Base-by-base conservation (phyloP, 2,888 invertebrate species). In the Sinotaia quadrata region DNA sequence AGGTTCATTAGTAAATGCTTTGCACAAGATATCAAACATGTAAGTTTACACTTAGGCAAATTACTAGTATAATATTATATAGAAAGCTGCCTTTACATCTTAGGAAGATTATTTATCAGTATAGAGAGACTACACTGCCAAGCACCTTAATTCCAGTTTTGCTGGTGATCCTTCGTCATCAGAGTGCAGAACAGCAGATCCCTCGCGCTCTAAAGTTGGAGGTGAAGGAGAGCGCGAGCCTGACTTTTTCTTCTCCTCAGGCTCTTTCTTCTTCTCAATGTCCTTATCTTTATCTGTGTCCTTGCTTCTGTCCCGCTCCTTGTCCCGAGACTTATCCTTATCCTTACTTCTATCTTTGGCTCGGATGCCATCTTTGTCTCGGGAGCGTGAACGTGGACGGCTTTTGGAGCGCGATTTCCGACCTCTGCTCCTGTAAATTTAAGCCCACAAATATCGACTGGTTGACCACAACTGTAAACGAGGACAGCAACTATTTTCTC, bases 181-280 rank as follows among this genome's bases (percentile, higher is more conserved):
- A 29, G 65, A 69, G 47, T 67, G 67, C 0, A 68, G 73, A 5
- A 70, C 68, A 49, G 71, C 59, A 8, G 80, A 80, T 4, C 75
- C 78, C 47, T 80, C 81, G 34, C 80, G 74, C 67, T 78, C 77
- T 49, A 81, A 74, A 49, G 76, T 77, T 5, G 81, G 83, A 29
- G 81, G 82, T 18, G 84, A 84, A 15, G 78, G 71, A 33, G 81
- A 81, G 47, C 75, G 72, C n/a, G 78, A 29, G 7, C 52, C 52
- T 69, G 51, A 63, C n/a, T 71, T 67, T 29, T 61, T 71, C 74
- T 69, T 75, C 68, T 70, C 74, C 60, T 75, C 74, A 47, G 69
- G 71, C 59, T 75, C 73, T 15, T 56, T 34, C 47, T 62, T 54
- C 24, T 57, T 56, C 58, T 66, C 67, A 33, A 67, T 57, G 31